These are phyloP conservation scores for Tiphia femorata DNA, from an alignment of 2,888 invertebrate species.

Conservation along the genomic window DNA sequence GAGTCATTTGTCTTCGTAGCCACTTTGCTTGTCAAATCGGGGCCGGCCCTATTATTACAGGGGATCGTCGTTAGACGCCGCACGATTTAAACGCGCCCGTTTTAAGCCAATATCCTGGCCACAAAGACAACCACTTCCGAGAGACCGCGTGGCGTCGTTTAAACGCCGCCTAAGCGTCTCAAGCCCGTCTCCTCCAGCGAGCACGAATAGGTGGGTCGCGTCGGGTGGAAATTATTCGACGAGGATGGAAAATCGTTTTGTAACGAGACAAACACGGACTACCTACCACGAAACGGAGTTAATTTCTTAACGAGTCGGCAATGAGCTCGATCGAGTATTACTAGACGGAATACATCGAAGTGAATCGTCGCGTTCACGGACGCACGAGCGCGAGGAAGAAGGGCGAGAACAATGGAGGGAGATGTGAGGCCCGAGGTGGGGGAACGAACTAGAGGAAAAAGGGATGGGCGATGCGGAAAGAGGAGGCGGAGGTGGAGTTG, in stretches of 20 bases:
- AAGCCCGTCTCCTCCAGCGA: conserved; percentile 5
- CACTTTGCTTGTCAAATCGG: conserved; percentile 58
- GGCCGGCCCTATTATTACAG: conserved; percentile 44
- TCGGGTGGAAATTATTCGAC: too few relatives aligned
- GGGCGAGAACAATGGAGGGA: not conserved
- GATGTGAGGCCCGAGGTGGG: too few relatives aligned
- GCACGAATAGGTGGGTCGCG: too few relatives aligned
- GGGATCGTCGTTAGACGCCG: conserved; percentile 33
- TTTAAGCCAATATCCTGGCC: conserved; percentile 45
- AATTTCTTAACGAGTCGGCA: too few relatives aligned
- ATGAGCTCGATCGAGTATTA: too few relatives aligned
- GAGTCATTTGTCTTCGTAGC: conserved; percentile 56
- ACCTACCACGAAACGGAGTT: too few relatives aligned
- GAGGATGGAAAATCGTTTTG: too few relatives aligned
- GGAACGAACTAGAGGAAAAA: not conserved
- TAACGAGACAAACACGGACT: too few relatives aligned
- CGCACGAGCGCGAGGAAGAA: too few relatives aligned
- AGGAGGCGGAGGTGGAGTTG: conserved; percentile 37
- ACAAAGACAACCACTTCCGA: conserved; percentile 17
- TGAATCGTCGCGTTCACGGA: too few relatives aligned
- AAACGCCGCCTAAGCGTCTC: conserved; percentile 14
- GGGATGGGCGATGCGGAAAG: conserved; percentile 31
- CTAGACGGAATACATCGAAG: too few relatives aligned
- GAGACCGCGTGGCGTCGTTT: conserved; percentile 21
- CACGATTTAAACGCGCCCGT: conserved; percentile 45